A percentile compares a stretch with the other conserved stretches of the same genome.
These are phyloP conservation scores for Halocaridina rubra DNA, from an alignment of 2,888 invertebrate genomes.

Conservation along the genomic window DNA sequence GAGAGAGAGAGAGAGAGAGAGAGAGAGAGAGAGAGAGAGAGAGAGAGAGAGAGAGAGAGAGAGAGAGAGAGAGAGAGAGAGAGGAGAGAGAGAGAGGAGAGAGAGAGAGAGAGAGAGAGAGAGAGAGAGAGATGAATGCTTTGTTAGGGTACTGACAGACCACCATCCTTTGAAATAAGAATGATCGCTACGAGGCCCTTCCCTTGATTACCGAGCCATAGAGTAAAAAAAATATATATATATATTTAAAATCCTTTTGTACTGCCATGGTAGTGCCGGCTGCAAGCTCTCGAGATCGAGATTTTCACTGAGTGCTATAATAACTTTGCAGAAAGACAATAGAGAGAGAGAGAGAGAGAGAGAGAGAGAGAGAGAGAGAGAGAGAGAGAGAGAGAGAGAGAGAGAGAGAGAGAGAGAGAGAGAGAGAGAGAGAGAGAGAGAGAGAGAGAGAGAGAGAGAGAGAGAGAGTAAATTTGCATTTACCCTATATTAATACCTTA, in stretches of 20 bases:
- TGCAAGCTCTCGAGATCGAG: too few relatives aligned
- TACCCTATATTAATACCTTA: too few relatives aligned
- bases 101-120: neutral
- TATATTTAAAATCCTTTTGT: too few relatives aligned
- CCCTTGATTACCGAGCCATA: too few relatives aligned
- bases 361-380: neutral
- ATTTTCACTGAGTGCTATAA: too few relatives aligned
- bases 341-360: too few relatives aligned
- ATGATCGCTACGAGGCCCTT: too few relatives aligned
- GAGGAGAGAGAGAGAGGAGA: neutral
- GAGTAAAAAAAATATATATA: too few relatives aligned
- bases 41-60: neutral
- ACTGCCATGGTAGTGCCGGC: too few relatives aligned
- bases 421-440: neutral
- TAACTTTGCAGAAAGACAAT: too few relatives aligned
- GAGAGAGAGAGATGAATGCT: neutral
- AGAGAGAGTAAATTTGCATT: neutral
- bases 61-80: neutral
- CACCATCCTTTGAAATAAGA: neutral
- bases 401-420: constrained; percentile 1
- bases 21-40: neutral
- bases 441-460: constrained; percentile 1
- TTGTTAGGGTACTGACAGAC: neutral
- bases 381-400: neutral
- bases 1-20: neutral